Evolutionary conservation across 2,113 vertebrate genomes (phyloP).

Genomic region (Cyprinodon brontotheroides): DNA sequence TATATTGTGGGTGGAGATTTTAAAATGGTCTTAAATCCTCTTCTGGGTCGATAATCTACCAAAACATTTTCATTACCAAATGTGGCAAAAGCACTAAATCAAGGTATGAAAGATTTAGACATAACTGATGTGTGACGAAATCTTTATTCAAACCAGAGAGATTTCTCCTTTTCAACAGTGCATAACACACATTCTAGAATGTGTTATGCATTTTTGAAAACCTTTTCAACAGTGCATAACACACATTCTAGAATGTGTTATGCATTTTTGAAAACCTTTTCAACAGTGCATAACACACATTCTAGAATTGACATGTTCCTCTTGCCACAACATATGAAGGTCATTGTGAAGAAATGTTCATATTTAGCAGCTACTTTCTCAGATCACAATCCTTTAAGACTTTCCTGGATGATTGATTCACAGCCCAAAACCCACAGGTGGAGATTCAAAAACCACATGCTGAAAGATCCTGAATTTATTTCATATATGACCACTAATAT

Average conservation of each 20-base stretch:
- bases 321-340: background rate
- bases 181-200: background rate
- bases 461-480: background rate
- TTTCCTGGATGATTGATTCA: background rate
- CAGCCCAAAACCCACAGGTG: background rate
- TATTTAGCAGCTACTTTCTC: background rate
- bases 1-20: background rate
- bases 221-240: background rate
- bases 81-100: background rate
- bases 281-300: background rate
- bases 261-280: background rate
- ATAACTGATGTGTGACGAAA: background rate
- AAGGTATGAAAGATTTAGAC: background rate
- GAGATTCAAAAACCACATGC: background rate
- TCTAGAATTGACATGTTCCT: slow-evolving; percentile 3
- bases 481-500: background rate
- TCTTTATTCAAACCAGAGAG: background rate
- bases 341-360: accelerated
- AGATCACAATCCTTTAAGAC: background rate
- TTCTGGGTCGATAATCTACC: background rate
- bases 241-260: background rate
- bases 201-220: too few species aligned
- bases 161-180: background rate
- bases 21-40: background rate
- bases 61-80: background rate